Evolutionary conservation across 2,113 vertebrate species (phyloP), one percentile per base, ranked within the genome.

Genomic region (Hemibagrus wyckioides): DNA sequence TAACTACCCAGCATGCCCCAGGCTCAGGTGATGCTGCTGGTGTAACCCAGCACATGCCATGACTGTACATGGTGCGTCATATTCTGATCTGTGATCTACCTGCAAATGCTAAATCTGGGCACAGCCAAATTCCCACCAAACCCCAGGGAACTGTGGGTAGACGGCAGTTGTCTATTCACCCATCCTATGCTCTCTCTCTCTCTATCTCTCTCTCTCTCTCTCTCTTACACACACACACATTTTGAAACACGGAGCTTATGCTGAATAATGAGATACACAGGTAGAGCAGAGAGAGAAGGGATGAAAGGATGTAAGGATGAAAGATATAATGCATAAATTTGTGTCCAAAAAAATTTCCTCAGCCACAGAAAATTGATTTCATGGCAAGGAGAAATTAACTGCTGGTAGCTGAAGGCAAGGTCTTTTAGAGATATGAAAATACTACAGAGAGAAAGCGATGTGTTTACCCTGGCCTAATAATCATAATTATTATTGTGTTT

Each of bases 261-360:
- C 90, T 91, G 89, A 92, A 87, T 93, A 92, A 94, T 93, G 90
- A 94, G 91, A 92, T 90, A 88, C 89, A 87, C 90, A 90, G 91
- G 52, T 80, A 48, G 56, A 50, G 57, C 41, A 30, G 54, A 80
- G 56, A 65, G 25, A 36, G 48, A 52, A 83, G 6, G n/a, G 61
- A 69, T 69, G 13, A 36, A 39, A 81, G 56, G 15, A 33, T 36
- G 19, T 80, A 36, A 85, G 41, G 44, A 67, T 69, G 50, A 54
- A 86, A 86, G 76, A 52, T 15, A n/a, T 52, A 67, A 54, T 67
- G 79, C 61, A 80, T 67, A 67, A 17, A 69, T 65, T 65, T 67
- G 48, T 52, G 57, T 86, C 59, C 36, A n/a, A 39, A 67, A 30
- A 79, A 44, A 65, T 30, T 61, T 52, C 36, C 44, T 56, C 28